Percentiles rank a stretch among this genome's conserved stretches.
Evolutionary conservation across 2,888 invertebrate species (phyloP).

Genomic region (Mystacides longicornis): DNA sequence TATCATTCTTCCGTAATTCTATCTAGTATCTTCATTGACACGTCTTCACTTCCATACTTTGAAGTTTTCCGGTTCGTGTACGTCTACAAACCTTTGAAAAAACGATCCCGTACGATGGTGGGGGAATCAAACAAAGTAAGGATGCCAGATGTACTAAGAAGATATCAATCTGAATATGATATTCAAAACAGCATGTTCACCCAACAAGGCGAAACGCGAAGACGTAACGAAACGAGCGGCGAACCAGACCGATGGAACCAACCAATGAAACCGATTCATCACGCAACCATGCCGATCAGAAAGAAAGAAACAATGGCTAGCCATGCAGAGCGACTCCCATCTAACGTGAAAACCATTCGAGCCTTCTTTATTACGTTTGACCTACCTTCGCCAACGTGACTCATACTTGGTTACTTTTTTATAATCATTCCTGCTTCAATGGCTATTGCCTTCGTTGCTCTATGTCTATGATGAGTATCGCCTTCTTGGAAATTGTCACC

Average conservation of each 20-base stretch:
- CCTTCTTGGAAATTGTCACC: too few species aligned
- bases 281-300: not conserved
- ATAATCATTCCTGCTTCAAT: not conserved
- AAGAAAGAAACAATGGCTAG: not conserved
- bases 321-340: not conserved
- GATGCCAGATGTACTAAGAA: not conserved
- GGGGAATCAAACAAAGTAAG: too few species aligned
- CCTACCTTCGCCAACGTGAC: not conserved
- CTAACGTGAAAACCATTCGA: not conserved
- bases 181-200: slow-evolving; percentile 1
- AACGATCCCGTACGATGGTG: too few species aligned
- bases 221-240: not conserved
- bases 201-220: not conserved
- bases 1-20: too few species aligned
- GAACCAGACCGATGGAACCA: slow-evolving; percentile 2
- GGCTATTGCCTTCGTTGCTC: too few species aligned
- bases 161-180: not conserved
- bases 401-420: not conserved
- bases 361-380: not conserved
- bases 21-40: too few species aligned
- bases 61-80: too few species aligned
- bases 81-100: too few species aligned
- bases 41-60: too few species aligned
- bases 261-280: slow-evolving; percentile 1
- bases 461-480: too few species aligned